Conservation (phyloP, 2,113 vertebrate species). For the Pundamilia nyererei region DNA sequence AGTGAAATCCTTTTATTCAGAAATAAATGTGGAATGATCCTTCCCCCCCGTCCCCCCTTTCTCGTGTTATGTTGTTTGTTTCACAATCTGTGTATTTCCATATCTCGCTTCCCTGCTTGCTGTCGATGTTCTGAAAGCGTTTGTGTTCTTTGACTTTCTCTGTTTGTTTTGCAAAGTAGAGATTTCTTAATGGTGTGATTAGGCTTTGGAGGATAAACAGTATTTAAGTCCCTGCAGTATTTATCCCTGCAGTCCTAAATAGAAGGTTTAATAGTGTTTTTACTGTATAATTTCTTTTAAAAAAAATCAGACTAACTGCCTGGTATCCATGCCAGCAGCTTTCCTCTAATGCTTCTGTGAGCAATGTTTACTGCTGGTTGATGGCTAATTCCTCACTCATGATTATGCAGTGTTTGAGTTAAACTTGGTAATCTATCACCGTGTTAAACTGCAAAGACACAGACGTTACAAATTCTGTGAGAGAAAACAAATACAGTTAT, state of each 20-base stretch:
- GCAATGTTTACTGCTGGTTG: background rate
- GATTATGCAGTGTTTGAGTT: background rate
- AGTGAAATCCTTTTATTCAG: background rate
- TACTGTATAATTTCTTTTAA: fast-evolving
- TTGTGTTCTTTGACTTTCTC: conserved; percentile 4
- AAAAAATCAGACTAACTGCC: background rate
- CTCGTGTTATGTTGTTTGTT: background rate
- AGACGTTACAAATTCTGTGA: background rate
- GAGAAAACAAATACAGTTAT: background rate
- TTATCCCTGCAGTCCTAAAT: background rate
- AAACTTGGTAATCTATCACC: background rate
- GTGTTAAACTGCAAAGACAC: background rate
- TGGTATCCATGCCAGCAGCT: background rate
- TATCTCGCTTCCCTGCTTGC: background rate
- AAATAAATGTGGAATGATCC: background rate
- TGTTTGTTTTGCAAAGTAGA: conserved; percentile 25
- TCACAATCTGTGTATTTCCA: background rate
- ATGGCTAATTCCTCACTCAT: background rate
- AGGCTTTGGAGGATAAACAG: conserved; percentile 1
- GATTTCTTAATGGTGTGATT: conserved; percentile 22
- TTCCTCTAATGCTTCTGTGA: background rate
- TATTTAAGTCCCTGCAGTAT: conserved; percentile 6
- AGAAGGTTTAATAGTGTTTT: background rate
- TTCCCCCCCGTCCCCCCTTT: background rate
- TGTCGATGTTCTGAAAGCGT: background rate